Base-by-base conservation (phyloP, 2,797 vertebrate species). In the Sebastes jordani region DNA sequence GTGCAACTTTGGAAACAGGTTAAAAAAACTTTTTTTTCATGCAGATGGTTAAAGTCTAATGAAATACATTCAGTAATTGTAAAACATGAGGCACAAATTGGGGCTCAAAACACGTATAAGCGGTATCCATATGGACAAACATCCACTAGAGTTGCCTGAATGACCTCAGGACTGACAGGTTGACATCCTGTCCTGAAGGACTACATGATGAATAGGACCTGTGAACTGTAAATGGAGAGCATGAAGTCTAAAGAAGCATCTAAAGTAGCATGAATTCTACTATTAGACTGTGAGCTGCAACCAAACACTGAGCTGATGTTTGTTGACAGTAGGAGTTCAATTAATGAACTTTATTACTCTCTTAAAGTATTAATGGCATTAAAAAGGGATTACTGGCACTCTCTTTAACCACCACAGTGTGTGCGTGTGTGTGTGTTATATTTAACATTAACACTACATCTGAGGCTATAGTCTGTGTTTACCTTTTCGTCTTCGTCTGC, bases 401-500 rank as follows among this genome's bases (percentile, higher is more conserved):
- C 8, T 30, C n/a, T 64, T 46, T n/a, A 14, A 71, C 56, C 11
- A 18, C 36, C 32, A 32, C 32, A 22, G 5, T 30, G 23, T 58
- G 10, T 42, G 38, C 7, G 14, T 42, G 14, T 13, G 36, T 42
- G 14, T 42, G 14, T 46, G 42, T 46, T 42, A 16, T 65, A 27
- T 46, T 46, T 65, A 65, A 36, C 61, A 38, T 52, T 27, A 27
- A 27, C n/a, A 18, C 14, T n/a, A 8, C 25, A 16, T 9, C 22
- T 29, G 0, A 6, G 14, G 49, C 49, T 52, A 18, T 14, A 16
- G 38, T 42, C 38, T 9, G 11, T 30, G 46, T 83, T 95, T 95
- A 96, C 95, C 95, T 95, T 94, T 70, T 96, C 94, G 62, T 94
- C 92, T 27, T 94, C 93, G 16, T 95, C 94, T 34, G 90, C 68